Evolutionary conservation across 2,113 vertebrate genomes (phyloP), one percentile per base, ranked within the genome.

Genomic region (Ondatra zibethicus): DNA sequence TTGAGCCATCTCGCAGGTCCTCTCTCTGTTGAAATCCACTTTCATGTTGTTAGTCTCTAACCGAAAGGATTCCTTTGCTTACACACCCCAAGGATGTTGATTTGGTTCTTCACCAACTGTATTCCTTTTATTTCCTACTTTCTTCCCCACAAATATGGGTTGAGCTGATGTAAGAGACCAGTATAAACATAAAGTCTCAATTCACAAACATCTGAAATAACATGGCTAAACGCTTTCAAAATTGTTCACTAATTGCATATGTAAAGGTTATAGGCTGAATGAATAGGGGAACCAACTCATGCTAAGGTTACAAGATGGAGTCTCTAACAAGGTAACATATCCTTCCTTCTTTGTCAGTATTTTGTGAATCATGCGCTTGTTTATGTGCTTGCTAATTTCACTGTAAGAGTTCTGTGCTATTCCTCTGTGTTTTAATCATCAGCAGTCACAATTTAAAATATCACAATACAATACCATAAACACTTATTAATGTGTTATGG

Each of bases 141-240:
- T 23, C 70, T 9, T 77, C 47, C 82, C 86, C 31, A 89, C 33
- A 77, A 95, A 73, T 68, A 86, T 72, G 47, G n/a, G 81, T 80
- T 55, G 93, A 80, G 17, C 19, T 94, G 76, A 93, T 73, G 5
- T 52, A 78, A 96, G 7, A 81, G 27, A 45, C 23, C 8, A 50
- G 84, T 65, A 77, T 87, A 95, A 96, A 89, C 65, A 95, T 88
- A 77, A 91, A 93, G 50, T 42, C 42, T 95, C 50, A 88, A 31
- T 94, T 94, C 31, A 90, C 87, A 52, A 23, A 88, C 58, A 85
- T 88, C 76, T 90, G 33, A 95, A 92, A 84, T 84, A 80, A 88
- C 14, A 55, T 61, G 3, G 89, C 68, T 50, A 93, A 91, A 80
- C 75, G 77, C 47, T 96, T 95, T 70, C 52, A 70, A 14, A 96